Evolutionary conservation across 2,797 vertebrate genomes (phyloP).

Genomic region (Pseudochirops cupreus): DNA sequence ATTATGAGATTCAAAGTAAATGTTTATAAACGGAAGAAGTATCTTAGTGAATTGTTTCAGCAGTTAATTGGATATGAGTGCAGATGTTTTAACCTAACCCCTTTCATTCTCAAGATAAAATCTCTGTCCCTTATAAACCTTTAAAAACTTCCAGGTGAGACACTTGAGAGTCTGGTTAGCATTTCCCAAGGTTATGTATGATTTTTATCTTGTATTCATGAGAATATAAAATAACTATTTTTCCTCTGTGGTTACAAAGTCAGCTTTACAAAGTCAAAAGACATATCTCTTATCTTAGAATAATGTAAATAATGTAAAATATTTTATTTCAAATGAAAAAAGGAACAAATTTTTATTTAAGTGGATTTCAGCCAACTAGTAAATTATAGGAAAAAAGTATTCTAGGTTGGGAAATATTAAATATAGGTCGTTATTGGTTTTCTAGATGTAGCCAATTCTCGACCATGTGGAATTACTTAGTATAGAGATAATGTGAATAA

Average conservation of each 20-base stretch:
- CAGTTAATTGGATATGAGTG: constrained; percentile 39
- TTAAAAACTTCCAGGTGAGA: background rate
- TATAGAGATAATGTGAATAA: background rate
- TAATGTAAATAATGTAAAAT: background rate
- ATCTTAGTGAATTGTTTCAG: constrained; percentile 54
- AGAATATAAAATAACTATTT: background rate
- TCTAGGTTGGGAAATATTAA: constrained; percentile 2
- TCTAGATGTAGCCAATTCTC: background rate
- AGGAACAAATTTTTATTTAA: background rate
- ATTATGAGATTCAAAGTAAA: constrained; percentile 38
- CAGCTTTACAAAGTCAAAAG: background rate
- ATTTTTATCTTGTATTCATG: background rate
- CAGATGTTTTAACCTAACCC: background rate
- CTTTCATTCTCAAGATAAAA: constrained; percentile 21
- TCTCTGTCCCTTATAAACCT: background rate
- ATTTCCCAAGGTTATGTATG: background rate
- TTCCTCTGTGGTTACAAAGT: background rate
- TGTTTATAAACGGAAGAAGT: constrained; percentile 50
- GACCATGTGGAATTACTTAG: background rate
- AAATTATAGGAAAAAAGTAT: constrained; percentile 20
- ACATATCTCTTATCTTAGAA: background rate
- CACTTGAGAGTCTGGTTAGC: background rate
- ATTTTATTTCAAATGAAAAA: background rate
- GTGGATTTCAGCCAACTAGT: constrained; percentile 19
- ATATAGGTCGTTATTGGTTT: constrained; percentile 14